These are phyloP conservation scores for Trichechus manatus DNA, from an alignment of 2,113 vertebrate species.

Conservation along the genomic window DNA sequence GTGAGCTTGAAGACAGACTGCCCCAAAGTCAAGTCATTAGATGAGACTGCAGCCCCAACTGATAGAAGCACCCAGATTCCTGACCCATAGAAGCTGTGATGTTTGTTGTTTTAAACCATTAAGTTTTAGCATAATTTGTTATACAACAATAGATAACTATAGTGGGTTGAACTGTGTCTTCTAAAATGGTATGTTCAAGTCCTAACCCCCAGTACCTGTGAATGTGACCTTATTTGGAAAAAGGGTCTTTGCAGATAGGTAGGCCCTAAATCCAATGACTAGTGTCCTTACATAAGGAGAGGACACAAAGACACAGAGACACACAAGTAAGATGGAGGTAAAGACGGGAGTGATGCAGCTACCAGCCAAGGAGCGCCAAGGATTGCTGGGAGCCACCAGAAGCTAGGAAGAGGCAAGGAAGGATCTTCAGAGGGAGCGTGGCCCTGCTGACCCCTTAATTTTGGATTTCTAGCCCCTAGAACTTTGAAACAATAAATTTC, in stretches of 20 bases:
- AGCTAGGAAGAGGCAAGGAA: background rate
- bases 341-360: background rate
- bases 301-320: background rate
- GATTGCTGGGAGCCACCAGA: background rate
- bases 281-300: background rate
- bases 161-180: background rate
- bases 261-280: background rate
- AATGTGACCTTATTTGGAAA: conserved; percentile 23
- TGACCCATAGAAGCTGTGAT: background rate
- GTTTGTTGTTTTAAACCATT: background rate
- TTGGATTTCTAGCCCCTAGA: background rate
- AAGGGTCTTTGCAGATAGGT: background rate
- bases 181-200: background rate
- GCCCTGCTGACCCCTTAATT: background rate
- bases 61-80: background rate
- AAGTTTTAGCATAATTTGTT: background rate
- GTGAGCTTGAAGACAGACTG: background rate
- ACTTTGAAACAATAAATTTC: background rate
- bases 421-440: background rate
- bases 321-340: background rate
- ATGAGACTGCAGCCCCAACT: background rate
- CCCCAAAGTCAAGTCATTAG: background rate
- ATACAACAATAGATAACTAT: background rate
- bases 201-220: background rate
- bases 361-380: background rate